Evolutionary conservation across 1,140 invertebrate genomes (phyloP).

Genomic region (Mamestra configurata): DNA sequence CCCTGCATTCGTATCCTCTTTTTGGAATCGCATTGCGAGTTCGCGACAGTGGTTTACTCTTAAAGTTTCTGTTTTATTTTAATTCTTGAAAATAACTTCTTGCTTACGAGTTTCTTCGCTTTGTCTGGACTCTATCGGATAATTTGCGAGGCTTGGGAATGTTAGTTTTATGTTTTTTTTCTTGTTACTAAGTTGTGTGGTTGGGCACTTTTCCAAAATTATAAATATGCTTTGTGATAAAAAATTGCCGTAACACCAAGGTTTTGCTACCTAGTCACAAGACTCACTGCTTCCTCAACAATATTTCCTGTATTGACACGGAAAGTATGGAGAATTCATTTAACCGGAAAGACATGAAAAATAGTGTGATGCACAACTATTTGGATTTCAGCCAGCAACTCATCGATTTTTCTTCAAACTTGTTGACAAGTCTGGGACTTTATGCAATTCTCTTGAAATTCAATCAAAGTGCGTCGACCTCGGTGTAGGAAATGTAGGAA

Average conservation of each 20-base stretch:
- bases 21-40: conserved; percentile 19
- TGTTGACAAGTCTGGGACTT: conserved; percentile 61
- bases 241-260: not conserved
- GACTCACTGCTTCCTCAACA: not conserved
- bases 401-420: conserved; percentile 64
- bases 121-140: conserved; percentile 47
- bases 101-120: conserved; percentile 34
- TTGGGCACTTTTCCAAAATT: not conserved
- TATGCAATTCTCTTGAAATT: conserved; percentile 17
- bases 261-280: not conserved
- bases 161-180: not conserved
- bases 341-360: conserved; percentile 38
- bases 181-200: not conserved
- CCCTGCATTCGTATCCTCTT: conserved; percentile 17
- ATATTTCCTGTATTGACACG: too few species aligned
- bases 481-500: conserved; percentile 15
- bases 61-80: conserved; percentile 39
- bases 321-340: not conserved
- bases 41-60: conserved; percentile 33
- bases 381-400: conserved; percentile 61
- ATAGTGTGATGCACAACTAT: conserved; percentile 27
- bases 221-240: too few species aligned
- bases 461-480: conserved; percentile 57
- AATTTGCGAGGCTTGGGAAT: not conserved
- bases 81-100: conserved; percentile 20